phyloP scores from a whole-genome alignment of 2,888 invertebrate genomes.

The Proisotoma minuta region DNA sequence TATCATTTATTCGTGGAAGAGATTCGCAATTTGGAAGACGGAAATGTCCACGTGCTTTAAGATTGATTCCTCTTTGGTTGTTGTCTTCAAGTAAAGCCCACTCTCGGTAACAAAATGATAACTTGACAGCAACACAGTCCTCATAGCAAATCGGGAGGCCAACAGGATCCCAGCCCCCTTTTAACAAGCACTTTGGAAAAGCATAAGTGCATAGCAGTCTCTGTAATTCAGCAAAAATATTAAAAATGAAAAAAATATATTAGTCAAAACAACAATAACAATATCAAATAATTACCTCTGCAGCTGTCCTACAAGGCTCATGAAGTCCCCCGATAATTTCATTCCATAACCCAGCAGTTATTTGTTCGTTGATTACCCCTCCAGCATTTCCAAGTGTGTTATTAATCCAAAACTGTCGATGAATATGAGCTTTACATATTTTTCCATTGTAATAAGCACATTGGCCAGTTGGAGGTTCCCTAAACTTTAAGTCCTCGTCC shows the following conservation, averaged over 20 bases:
- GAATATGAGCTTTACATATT: conserved; percentile 58
- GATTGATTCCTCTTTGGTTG: conserved; percentile 70
- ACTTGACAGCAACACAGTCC: conserved; percentile 85
- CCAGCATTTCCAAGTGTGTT: conserved; percentile 62
- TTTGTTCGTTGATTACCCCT: conserved; percentile 75
- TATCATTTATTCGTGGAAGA: conserved; percentile 66
- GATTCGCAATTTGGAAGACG: conserved; percentile 78
- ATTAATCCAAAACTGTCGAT: conserved; percentile 69
- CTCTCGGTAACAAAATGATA: conserved; percentile 86
- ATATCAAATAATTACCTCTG: conserved; percentile 61
- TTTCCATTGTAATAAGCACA: conserved; percentile 84
- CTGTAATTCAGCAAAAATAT: conserved; percentile 49
- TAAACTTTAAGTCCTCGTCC: conserved; percentile 42
- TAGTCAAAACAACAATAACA: background rate
- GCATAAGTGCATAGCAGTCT: conserved; percentile 86
- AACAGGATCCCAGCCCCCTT: conserved; percentile 59
- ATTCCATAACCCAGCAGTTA: conserved; percentile 75
- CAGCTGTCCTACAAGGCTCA: conserved; percentile 79
- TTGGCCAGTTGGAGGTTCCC: conserved; percentile 58
- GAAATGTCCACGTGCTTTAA: conserved; percentile 79
- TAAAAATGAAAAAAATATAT: background rate
- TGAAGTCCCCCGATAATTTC: conserved; percentile 73
- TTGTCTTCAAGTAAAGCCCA: conserved; percentile 88
- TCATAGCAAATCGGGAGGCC: conserved; percentile 82
- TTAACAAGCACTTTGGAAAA: conserved; percentile 77